These are phyloP conservation scores for Molossus molossus DNA, from an alignment of 2,797 vertebrate species.

Conservation along the genomic window DNA sequence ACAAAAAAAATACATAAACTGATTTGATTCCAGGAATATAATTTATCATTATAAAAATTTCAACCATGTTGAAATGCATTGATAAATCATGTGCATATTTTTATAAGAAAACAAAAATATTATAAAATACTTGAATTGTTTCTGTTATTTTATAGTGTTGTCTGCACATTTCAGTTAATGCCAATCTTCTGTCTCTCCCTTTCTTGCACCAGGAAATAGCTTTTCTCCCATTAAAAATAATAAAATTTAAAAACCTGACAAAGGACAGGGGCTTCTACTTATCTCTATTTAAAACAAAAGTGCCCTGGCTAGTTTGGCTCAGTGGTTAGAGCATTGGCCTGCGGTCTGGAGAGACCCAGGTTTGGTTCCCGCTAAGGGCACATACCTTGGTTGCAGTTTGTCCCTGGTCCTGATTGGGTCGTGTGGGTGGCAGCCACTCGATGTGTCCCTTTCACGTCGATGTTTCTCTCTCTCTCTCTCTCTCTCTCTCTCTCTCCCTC, in stretches of 20 bases:
- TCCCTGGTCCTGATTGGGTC: too few species aligned
- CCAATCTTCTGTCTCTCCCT: neutral
- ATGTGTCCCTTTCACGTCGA: too few species aligned
- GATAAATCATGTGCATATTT: neutral
- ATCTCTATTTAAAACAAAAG: slow-evolving; percentile 36
- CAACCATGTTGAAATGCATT: slow-evolving; percentile 52
- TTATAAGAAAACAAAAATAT: slow-evolving; percentile 24
- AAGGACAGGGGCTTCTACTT: slow-evolving; percentile 19
- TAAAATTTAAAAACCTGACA: neutral
- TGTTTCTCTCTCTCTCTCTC: too few species aligned
- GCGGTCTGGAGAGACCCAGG: too few species aligned
- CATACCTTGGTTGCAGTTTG: too few species aligned
- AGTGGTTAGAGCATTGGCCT: too few species aligned
- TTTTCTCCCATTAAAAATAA: neutral
- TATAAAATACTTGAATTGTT: slow-evolving; percentile 13
- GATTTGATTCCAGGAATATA: slow-evolving; percentile 14
- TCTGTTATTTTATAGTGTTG: slow-evolving; percentile 14
- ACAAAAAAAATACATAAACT: neutral
- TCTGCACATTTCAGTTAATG: slow-evolving; percentile 14
- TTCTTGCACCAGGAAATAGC: neutral
- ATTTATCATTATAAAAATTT: slow-evolving; percentile 51
- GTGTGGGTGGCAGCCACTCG: too few species aligned
- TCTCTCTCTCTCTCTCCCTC: too few species aligned
- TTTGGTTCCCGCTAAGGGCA: too few species aligned
- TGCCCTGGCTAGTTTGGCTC: too few species aligned